A percentile compares a stretch with the other conserved stretches of the same genome.
phyloP scores from a whole-genome alignment of 2,797 vertebrate species.

The Anguilla megastoma region DNA sequence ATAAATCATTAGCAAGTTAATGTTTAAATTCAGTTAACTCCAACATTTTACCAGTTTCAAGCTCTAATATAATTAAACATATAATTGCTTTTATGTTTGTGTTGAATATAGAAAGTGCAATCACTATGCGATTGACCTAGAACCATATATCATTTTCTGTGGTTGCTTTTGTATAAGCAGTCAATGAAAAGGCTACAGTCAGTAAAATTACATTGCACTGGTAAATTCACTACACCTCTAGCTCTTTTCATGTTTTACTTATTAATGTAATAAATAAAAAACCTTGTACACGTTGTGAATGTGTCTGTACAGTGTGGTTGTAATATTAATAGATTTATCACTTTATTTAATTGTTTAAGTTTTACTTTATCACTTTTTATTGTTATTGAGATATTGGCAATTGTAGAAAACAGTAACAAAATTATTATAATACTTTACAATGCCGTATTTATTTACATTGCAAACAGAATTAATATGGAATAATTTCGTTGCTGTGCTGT shows the following conservation, averaged over 20 bases:
- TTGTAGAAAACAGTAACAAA: neutral
- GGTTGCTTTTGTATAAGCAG: neutral
- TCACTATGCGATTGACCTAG: neutral
- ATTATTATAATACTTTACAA: neutral
- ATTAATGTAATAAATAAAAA: neutral
- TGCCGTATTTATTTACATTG: neutral
- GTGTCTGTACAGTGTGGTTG: neutral
- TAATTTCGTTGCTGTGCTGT: neutral
- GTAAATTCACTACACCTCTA: too few species aligned
- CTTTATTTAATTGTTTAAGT: neutral
- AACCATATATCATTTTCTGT: neutral
- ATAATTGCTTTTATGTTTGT: neutral
- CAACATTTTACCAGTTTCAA: neutral
- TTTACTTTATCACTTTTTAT: neutral
- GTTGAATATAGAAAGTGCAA: neutral
- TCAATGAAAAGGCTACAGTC: neutral
- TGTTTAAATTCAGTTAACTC: neutral
- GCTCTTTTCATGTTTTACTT: too few species aligned
- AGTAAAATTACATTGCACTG: neutral
- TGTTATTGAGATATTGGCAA: neutral
- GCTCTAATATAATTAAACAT: neutral
- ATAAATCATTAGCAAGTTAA: neutral
- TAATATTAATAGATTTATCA: neutral
- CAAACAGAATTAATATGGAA: neutral
- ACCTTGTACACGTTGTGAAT: neutral